Conservation (phyloP, 2,797 vertebrate genomes). For the Atherinosoma microstoma region DNA sequence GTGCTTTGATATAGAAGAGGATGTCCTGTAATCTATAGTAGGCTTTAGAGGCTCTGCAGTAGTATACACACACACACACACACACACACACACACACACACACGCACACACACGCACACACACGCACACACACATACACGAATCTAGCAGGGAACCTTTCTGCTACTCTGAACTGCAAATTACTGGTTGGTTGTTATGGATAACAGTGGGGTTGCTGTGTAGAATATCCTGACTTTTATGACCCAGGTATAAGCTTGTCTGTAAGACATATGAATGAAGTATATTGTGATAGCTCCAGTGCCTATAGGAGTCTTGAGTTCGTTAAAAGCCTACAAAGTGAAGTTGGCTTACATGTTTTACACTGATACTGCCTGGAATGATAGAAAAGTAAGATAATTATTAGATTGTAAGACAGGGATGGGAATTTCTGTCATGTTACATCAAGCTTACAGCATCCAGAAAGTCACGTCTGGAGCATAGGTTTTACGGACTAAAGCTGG, state of each 20-base stretch:
- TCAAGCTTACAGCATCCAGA: neutral
- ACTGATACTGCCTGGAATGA: neutral
- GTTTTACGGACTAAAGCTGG: neutral
- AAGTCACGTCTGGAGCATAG: neutral
- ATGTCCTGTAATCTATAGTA: conserved; percentile 62
- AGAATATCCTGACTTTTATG: neutral
- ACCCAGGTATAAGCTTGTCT: neutral
- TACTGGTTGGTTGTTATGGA: neutral
- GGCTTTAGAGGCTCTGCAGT: conserved; percentile 53
- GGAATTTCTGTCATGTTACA: neutral
- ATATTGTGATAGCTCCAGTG: neutral
- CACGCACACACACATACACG: conserved; percentile 2
- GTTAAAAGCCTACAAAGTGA: neutral
- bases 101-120: conserved; percentile 9
- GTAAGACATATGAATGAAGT: neutral
- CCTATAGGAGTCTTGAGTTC: neutral
- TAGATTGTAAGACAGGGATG: neutral
- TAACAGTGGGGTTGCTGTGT: neutral
- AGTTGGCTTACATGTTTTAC: neutral
- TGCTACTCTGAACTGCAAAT: neutral
- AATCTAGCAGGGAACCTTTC: neutral
- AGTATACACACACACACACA: conserved; percentile 6
- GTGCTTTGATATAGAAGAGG: conserved; percentile 65
- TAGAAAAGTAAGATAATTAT: neutral
- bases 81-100: conserved; percentile 6